Evolutionary conservation across 2,797 vertebrate genomes (phyloP).

Genomic region (Artibeus lituratus): DNA sequence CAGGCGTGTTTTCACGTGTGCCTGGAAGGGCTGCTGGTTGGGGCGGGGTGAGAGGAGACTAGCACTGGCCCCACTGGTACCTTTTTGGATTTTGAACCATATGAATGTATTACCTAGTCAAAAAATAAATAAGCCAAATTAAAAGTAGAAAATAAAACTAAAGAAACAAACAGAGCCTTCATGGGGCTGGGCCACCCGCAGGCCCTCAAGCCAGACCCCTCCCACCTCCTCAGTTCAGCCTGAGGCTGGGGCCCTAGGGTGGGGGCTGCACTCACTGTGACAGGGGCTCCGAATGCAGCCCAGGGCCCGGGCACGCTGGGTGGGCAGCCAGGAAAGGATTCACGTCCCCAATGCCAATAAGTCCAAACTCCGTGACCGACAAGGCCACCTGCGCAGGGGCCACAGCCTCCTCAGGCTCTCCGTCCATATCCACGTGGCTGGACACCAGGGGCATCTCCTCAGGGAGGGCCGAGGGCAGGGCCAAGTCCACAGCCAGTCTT

Average conservation of each 20-base stretch:
- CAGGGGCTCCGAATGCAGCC: slow-evolving; percentile 82
- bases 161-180: not conserved
- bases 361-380: slow-evolving; percentile 87
- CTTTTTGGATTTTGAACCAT: not conserved
- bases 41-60: not conserved
- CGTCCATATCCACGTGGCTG: slow-evolving; percentile 74
- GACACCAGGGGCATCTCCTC: slow-evolving; percentile 79
- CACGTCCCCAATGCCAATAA: slow-evolving; percentile 85
- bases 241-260: not conserved
- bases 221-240: not conserved
- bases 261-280: slow-evolving; percentile 83
- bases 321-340: slow-evolving; percentile 85
- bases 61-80: not conserved
- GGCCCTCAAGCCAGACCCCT: not conserved
- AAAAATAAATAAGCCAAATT: not conserved
- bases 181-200: not conserved
- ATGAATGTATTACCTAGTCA: not conserved
- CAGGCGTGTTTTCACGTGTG: not conserved
- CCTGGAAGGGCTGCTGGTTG: not conserved
- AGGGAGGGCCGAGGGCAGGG: slow-evolving; percentile 77
- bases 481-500: slow-evolving; percentile 86
- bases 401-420: slow-evolving; percentile 74
- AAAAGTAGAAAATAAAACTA: not conserved
- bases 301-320: slow-evolving; percentile 77
- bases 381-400: slow-evolving; percentile 84